Evolutionary conservation across 1,140 invertebrate species (phyloP).

Genomic region (Pseudomyrmex sp.): DNA sequence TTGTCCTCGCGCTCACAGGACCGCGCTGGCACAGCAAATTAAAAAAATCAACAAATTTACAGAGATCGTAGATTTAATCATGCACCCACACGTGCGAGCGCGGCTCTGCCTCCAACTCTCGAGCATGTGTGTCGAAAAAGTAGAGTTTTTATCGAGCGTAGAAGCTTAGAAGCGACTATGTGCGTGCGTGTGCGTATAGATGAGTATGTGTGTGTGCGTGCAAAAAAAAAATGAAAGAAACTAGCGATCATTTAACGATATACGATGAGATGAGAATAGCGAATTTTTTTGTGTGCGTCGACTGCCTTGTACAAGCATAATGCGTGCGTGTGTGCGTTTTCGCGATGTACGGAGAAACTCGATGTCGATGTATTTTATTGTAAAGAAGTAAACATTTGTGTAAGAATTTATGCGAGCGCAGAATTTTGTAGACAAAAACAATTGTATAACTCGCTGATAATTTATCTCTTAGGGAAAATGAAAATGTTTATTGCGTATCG

Average conservation of each 20-base stretch:
- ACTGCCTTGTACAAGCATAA: conserved; percentile 50
- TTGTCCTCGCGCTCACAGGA: conserved; percentile 9
- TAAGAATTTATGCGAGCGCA: conserved; percentile 65
- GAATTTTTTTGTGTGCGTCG: conserved; percentile 29
- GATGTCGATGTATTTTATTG: conserved; percentile 83
- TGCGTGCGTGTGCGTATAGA: background rate
- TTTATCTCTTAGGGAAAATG: conserved; percentile 66
- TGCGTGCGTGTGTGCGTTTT: conserved; percentile 40
- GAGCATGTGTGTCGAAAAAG: conserved; percentile 38
- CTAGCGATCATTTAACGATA: conserved; percentile 43
- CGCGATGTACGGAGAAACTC: conserved; percentile 57
- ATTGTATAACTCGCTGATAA: conserved; percentile 67
- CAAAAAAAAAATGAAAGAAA: background rate
- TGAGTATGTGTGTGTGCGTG: background rate
- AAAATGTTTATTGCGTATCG: conserved; percentile 54
- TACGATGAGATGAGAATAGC: conserved; percentile 33
- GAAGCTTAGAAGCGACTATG: conserved; percentile 39
- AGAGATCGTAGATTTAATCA: conserved; percentile 20
- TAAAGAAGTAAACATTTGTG: conserved; percentile 74
- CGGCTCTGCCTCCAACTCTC: conserved; percentile 33
- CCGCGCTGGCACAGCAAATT: conserved; percentile 20
- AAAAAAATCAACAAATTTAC: background rate
- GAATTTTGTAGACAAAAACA: conserved; percentile 79
- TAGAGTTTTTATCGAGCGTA: conserved; percentile 54
- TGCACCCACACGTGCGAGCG: conserved; percentile 21